These are phyloP conservation scores for Chlorodrepanis virens DNA, from an alignment of 2,113 vertebrate genomes.

Conservation along the genomic window DNA sequence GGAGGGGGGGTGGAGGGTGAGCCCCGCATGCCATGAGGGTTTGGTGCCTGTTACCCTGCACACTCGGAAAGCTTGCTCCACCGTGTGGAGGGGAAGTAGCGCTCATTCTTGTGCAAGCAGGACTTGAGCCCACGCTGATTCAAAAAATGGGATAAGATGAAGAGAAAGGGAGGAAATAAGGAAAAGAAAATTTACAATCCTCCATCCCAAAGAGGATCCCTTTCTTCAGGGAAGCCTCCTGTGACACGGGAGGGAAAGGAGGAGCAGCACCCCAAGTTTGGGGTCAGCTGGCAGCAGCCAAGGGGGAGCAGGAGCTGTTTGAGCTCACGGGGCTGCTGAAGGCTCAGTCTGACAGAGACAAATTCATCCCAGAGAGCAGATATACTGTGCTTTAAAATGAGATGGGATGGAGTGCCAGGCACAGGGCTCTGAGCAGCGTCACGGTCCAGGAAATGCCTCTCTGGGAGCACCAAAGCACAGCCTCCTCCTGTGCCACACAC, in stretches of 20 bases:
- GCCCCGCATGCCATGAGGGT: too few species aligned
- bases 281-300: background rate
- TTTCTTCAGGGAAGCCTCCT: accelerated
- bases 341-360: background rate
- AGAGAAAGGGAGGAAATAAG: too few species aligned
- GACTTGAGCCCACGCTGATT: too few species aligned
- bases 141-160: too few species aligned
- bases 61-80: too few species aligned
- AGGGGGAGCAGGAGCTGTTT: background rate
- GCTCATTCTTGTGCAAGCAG: too few species aligned
- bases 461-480: background rate
- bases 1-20: too few species aligned
- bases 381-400: background rate
- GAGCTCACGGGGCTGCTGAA: background rate
- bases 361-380: background rate
- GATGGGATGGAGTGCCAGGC: background rate
- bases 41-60: too few species aligned
- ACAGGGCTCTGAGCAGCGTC: background rate
- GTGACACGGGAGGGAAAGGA: accelerated
- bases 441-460: background rate
- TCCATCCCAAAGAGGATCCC: background rate
- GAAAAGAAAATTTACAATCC: too few species aligned
- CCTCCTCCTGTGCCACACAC: background rate
- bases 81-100: too few species aligned
- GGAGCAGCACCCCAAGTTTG: accelerated